phyloP scores from a whole-genome alignment of 2,888 invertebrate species.

The Venustoraphidia nigricollis region DNA sequence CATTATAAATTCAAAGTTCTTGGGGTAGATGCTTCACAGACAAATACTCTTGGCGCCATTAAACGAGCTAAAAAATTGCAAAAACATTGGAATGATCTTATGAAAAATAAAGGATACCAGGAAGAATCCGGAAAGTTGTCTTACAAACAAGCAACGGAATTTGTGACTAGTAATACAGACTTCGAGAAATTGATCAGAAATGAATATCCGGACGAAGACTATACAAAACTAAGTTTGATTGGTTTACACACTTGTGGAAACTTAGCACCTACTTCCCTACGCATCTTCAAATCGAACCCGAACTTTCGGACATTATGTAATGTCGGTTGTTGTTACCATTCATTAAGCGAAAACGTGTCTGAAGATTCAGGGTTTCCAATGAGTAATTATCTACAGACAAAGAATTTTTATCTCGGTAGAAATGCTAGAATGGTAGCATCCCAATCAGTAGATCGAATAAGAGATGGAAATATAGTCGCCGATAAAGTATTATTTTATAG shows the following conservation, averaged over 20 bases:
- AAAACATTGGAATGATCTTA: constrained; percentile 23
- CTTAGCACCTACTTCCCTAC: constrained; percentile 55
- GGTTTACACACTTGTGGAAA: constrained; percentile 87
- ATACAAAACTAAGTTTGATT: constrained; percentile 35
- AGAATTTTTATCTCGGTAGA: constrained; percentile 39
- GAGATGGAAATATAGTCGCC: constrained; percentile 37
- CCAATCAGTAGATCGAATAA: constrained; percentile 62
- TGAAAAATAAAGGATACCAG: constrained; percentile 20
- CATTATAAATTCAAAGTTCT: constrained; percentile 57
- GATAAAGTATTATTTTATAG: constrained; percentile 56
- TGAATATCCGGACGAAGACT: constrained; percentile 27
- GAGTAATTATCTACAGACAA: constrained; percentile 39
- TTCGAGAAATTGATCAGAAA: constrained; percentile 32
- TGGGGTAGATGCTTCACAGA: constrained; percentile 61
- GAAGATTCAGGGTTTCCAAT: constrained; percentile 46
- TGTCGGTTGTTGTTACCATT: constrained; percentile 85
- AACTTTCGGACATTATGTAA: constrained; percentile 49
- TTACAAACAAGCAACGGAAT: constrained; percentile 46
- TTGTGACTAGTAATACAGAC: constrained; percentile 42
- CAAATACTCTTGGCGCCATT: constrained; percentile 51
- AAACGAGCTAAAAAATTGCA: constrained; percentile 32
- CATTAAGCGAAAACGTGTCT: constrained; percentile 44
- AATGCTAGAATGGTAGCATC: constrained; percentile 77
- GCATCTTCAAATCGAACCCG: constrained; percentile 42
- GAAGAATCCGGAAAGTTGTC: constrained; percentile 17